A percentile compares a stretch with the other conserved stretches of the same genome.
phyloP scores from a whole-genome alignment of 1,140 invertebrate genomes.

The Hestina assimilis region DNA sequence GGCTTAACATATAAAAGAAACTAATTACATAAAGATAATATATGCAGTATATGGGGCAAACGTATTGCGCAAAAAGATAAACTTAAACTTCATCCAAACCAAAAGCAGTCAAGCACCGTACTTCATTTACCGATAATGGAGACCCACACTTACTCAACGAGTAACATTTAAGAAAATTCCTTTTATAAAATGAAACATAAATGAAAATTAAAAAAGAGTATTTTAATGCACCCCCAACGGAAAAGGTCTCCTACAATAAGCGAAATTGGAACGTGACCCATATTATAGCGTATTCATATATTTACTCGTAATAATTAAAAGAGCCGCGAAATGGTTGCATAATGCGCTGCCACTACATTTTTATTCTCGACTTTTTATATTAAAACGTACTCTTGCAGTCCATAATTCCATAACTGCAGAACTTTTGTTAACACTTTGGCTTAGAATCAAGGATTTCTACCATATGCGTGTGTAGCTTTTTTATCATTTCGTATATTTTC shows the following conservation, averaged over 20 bases:
- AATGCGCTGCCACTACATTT: constrained; percentile 7
- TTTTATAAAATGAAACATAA: constrained; percentile 4
- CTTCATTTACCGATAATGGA: neutral
- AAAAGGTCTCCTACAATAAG: constrained; percentile 16
- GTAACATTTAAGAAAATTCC: neutral
- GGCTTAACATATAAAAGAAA: no score
- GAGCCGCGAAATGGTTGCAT: constrained; percentile 17
- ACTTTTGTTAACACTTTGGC: neutral
- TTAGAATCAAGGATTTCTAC: neutral
- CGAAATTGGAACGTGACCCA: constrained; percentile 23
- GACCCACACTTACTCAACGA: neutral
- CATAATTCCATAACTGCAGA: neutral
- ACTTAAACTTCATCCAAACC: neutral
- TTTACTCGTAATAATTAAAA: constrained; percentile 21
- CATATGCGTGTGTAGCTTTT: neutral
- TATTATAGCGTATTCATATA: constrained; percentile 18
- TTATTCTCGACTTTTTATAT: constrained; percentile 9
- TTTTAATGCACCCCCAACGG: constrained; percentile 13
- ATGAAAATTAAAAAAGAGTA: constrained; percentile 8
- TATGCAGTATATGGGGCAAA: no score
- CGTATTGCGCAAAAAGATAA: no score
- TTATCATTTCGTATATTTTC: neutral
- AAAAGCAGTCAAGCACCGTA: neutral
- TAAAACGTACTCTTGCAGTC: neutral
- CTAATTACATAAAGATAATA: no score